Conservation (phyloP, 2,113 vertebrate genomes). For the Anseranas semipalmata region DNA sequence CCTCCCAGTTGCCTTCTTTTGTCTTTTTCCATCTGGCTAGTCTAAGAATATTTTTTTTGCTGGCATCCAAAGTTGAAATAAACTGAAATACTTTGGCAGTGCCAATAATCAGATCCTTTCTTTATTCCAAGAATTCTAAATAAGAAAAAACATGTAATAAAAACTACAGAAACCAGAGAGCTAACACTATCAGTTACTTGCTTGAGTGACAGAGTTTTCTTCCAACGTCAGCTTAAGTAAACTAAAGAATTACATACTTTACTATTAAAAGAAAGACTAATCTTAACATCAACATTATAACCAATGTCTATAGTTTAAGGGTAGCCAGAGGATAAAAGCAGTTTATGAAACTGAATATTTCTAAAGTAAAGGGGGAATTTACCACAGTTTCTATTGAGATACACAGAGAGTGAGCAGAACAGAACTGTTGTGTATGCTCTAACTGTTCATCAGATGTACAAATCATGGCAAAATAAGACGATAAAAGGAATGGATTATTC, state of each 20-base stretch:
- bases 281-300: not conserved
- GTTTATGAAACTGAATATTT: not conserved
- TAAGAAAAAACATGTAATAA: slow-evolving; percentile 28
- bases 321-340: not conserved
- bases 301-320: not conserved
- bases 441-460: not conserved
- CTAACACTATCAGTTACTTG: not conserved
- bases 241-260: not conserved
- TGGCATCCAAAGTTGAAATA: slow-evolving; percentile 20
- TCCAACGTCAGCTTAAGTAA: not conserved
- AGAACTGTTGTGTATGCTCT: not conserved
- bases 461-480: not conserved
- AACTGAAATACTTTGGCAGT: slow-evolving; percentile 3
- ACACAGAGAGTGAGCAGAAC: not conserved
- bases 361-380: not conserved
- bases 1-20: slow-evolving; percentile 2
- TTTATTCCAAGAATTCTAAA: slow-evolving; percentile 18
- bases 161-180: not conserved
- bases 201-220: not conserved
- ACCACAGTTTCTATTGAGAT: not conserved
- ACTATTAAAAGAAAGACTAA: not conserved
- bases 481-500: not conserved
- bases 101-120: slow-evolving; percentile 4
- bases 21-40: slow-evolving; percentile 37
- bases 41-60: not conserved